Evolutionary conservation across 2,797 vertebrate species (phyloP), one percentile per base, ranked within the genome.

Genomic region (Rhabdomys pumilio): DNA sequence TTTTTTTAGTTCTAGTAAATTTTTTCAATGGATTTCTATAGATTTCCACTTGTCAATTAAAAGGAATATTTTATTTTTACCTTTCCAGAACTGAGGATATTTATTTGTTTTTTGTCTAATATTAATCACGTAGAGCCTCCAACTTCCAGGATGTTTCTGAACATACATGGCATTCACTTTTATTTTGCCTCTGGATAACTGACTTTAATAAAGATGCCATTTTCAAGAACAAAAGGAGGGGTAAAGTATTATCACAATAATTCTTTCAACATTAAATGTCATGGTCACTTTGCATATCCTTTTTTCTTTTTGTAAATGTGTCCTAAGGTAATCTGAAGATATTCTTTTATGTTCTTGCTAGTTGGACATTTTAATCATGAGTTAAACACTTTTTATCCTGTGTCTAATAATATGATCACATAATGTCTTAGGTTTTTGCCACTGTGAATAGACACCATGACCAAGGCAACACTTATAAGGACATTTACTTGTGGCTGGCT

Each of bases 11-110:
- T 47, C 41, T 76, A 61, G n/a, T 89, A 61, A 29, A 75, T n/a
- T 34, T 89, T 76, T 89, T 63, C 29, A 47, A 61, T 76, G 72
- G 29, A 24, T 89, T 76, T 47, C 7, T 89, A 44, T 44, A 19
- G 38, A 89, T 44, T 59, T 76, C 3, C 4, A 24, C n/a, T 63
- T 63, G 41, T 26, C 73, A 47, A 26, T 89, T 38, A n/a, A 89
- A 77, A 89, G n/a, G 4, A 44, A 44, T 76, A 89, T 61, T 75
- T 89, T 76, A 89, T 9, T 89, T 76, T 89, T 77, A 61, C 31
- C 19, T 61, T 61, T 75, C 26, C 10, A 22, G 20, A 47, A 44
- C 6, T 24, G 55, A 89, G 31, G 38, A 1, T 73, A n/a, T 38
- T 72, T 72, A 72, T 38, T 72, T 55, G 1, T 47, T 61, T 47